Evolutionary conservation across 2,797 vertebrate genomes (phyloP), one percentile per base, ranked within the genome.

Genomic region (Chanos chanos): DNA sequence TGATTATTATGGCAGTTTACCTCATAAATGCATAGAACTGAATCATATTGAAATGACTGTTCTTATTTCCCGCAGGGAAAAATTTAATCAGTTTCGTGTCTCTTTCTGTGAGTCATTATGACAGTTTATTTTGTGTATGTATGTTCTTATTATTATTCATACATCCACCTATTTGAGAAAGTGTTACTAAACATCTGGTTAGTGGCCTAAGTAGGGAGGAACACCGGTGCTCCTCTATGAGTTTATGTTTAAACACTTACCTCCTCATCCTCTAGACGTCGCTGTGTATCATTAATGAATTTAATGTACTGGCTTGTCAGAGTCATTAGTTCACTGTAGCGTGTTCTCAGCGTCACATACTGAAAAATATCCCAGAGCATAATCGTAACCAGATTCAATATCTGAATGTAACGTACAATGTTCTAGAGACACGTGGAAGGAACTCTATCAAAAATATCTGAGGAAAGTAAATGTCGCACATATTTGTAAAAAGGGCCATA

Each of bases 271-370:
- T 94, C 89, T 81, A 96, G 87, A 66, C 94, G 92, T 51, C 89
- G 86, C 72, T 93, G 85, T 0, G 91, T 89, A 41, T 96, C 92
- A 0, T 77, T 86, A 81, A 98, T 94, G 83, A 96, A 96, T 70
- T 87, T 94, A 61, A 98, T 89, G 82, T 95, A 97, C 79, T 98
- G 95, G 71, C 85, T 93, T 4, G 87, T 94, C 56, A 97, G 90
- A 0, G 92, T 97, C 81, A 91, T 88, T 78, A 97, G 89, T 76
- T 98, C 96, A 0, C 94, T 97, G 88, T 94, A 98, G 70, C 85
- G 90, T 0, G 93, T 97, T 47, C 95, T 89, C 65, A 99, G 80
- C 1, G 90, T 93, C 12, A 98, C 94, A 0, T 95, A 97, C 96
- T 99, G 79, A 1, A 83, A 78, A 13, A 71, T 18, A 48, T 41